Evolutionary conservation across 2,888 invertebrate genomes (phyloP).

Genomic region (Cryptocheilus praepositus): DNA sequence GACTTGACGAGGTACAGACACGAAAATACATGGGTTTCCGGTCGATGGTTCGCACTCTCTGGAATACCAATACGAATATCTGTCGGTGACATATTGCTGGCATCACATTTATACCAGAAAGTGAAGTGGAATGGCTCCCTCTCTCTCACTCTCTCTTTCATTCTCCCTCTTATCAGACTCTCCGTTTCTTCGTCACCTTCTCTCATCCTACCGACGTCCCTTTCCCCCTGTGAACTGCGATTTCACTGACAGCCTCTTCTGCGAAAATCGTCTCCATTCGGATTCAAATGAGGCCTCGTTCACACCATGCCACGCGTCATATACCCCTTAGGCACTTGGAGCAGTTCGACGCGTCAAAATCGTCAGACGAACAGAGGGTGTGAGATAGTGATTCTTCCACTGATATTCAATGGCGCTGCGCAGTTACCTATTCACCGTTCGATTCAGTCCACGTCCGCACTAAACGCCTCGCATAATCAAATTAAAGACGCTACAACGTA

Average conservation of each 20-base stretch:
- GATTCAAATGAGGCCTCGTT: conserved; percentile 73
- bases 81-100: conserved; percentile 71
- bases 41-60: conserved; percentile 56
- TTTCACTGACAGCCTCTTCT: conserved; percentile 68
- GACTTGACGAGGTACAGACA: conserved; percentile 52
- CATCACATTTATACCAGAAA: conserved; percentile 62
- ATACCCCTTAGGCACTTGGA: conserved; percentile 60
- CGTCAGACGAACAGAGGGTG: conserved; percentile 30
- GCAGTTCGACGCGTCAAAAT: conserved; percentile 54
- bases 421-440: conserved; percentile 35
- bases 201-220: conserved; percentile 25
- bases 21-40: conserved; percentile 64
- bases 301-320: conserved; percentile 68
- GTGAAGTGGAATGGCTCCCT: conserved; percentile 49
- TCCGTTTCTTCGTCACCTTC: conserved; percentile 3
- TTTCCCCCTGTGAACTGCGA: conserved; percentile 50
- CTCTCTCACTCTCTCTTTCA: conserved; percentile 9
- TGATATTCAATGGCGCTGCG: conserved; percentile 42
- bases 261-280: conserved; percentile 73
- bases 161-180: neutral
- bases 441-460: neutral
- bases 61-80: conserved; percentile 62
- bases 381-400: conserved; percentile 41
- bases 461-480: too few relatives aligned
- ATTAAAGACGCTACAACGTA: neutral